Base-by-base conservation (phyloP, 2,888 invertebrate species). In the Tenthredo amoena region DNA sequence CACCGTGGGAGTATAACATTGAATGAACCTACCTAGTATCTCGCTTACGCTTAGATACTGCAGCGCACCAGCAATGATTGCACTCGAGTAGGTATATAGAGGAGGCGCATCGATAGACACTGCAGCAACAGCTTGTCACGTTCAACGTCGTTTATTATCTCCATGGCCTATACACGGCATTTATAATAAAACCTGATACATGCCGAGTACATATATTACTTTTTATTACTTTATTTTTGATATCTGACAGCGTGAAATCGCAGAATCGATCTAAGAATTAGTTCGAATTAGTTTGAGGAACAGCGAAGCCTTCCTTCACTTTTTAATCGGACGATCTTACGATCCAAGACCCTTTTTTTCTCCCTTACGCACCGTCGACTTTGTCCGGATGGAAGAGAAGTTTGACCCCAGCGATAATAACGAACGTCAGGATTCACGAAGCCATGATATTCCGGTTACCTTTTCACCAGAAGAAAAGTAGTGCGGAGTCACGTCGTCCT, bases 1-100 rank as follows among this genome's bases (percentile, higher is more conserved):
- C 81, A 81, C 81, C 81, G 81, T 81, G 81, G 81, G 81, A 81
- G 81, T 81, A 62, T 40, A 81, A 58, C 58, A 58, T 62, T 81
- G 81, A 81, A 81, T 81, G 81, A 81, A 62, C 58, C 81, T 58
- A 47, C 34, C 55, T 62, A 15, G 40, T 10, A 68, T 43, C 72
- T 21, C 72, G 72, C 43, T 43, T n/a, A 21, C 43, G 43, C 12
- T 37, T 40, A n/a, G 37, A 43, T 34, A 62, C 62, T 62, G 3
- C 62, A 62, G 55, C n/a, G 62, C 26, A 47, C 47, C 15, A 47
- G 15, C 47, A 62, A 26, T 62, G 62, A 62, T 62, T 62, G 62
- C 62, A 26, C 3, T 3, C 26, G 12, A 26, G 12, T 21, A 26
- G 62, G 26, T 62, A 62, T 62, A 62, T 62, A 62, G 21, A 26